These are phyloP conservation scores for Dynastes maya DNA, from an alignment of 2,888 invertebrate species.

Conservation along the genomic window DNA sequence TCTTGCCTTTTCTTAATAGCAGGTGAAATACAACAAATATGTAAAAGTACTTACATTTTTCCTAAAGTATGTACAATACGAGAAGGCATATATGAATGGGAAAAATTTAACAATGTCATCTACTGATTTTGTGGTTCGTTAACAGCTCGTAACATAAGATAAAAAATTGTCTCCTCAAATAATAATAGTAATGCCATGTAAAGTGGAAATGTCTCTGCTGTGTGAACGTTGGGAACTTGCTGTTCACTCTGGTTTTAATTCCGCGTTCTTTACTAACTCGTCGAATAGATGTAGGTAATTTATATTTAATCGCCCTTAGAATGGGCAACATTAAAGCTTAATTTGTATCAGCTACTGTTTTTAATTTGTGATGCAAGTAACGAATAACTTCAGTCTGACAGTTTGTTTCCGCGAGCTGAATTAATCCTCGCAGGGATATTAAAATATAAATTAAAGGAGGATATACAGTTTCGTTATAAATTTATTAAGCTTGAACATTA, in stretches of 20 bases:
- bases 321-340: not conserved
- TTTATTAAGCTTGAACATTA: no score
- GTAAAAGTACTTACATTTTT: not conserved
- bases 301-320: not conserved
- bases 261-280: not conserved
- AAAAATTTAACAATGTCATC: not conserved
- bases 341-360: conserved; percentile 1
- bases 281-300: not conserved
- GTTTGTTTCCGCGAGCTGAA: not conserved
- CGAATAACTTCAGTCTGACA: not conserved
- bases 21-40: no score
- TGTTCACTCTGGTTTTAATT: conserved; percentile 1
- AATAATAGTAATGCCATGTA: not conserved
- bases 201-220: not conserved
- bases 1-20: no score
- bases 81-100: not conserved
- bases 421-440: not conserved
- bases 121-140: not conserved
- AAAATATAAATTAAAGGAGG: no score
- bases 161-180: not conserved
- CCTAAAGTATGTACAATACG: not conserved
- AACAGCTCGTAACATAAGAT: not conserved
- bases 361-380: not conserved
- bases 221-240: not conserved
- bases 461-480: no score